Conservation (phyloP, 2,888 invertebrate species). For the Hypena proboscidalis region DNA sequence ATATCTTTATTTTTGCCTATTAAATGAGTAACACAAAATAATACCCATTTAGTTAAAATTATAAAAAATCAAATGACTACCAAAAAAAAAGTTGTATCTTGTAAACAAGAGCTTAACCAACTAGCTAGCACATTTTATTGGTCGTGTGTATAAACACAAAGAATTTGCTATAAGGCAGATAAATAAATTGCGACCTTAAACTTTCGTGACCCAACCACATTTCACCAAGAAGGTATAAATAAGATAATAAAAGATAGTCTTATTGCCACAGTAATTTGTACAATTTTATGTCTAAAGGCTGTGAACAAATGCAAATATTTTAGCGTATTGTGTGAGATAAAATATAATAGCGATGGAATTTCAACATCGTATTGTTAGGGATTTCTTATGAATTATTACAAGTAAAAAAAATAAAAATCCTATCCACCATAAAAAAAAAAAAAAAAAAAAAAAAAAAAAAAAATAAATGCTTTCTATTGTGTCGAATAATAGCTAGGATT, state of each 20-base stretch:
- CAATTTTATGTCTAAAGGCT: conserved; percentile 16
- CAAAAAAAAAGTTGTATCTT: background rate
- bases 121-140: conserved; percentile 10
- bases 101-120: too few relatives aligned
- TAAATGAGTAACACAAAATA: too few relatives aligned
- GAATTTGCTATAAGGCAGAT: conserved; percentile 45
- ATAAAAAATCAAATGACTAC: too few relatives aligned
- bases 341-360: too few relatives aligned
- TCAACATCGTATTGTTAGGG: background rate
- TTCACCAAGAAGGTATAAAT: conserved; percentile 33
- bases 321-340: background rate
- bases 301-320: conserved; percentile 6
- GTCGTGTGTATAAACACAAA: conserved; percentile 37
- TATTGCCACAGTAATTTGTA: conserved; percentile 19
- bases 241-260: conserved; percentile 33
- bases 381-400: background rate
- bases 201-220: conserved; percentile 44
- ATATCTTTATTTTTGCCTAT: too few relatives aligned
- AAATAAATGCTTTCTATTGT: too few relatives aligned
- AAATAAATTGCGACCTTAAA: conserved; percentile 55
- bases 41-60: too few relatives aligned
- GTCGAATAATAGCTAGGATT: too few relatives aligned
- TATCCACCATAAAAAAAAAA: too few relatives aligned
- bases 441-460: too few relatives aligned
- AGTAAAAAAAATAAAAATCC: too few relatives aligned